Conservation (phyloP, 2,113 vertebrate species). For the Hiodon tergisus region DNA sequence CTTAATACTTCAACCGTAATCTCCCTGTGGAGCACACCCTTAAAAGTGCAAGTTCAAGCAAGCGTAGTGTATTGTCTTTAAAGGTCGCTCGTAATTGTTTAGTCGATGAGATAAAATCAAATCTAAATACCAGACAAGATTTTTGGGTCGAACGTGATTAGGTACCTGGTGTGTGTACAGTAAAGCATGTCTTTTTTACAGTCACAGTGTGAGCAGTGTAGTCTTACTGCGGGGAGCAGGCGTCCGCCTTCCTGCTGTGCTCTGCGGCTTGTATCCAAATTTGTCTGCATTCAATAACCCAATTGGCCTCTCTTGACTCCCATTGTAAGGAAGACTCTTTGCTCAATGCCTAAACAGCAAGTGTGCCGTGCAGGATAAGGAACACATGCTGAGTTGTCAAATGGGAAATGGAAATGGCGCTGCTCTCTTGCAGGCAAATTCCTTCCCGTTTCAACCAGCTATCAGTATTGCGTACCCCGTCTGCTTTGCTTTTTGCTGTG, state of each 20-base stretch:
- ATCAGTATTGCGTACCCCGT: conserved; percentile 47
- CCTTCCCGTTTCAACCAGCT: neutral
- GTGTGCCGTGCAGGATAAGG: too few species aligned
- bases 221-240: neutral
- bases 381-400: too few species aligned
- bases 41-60: neutral
- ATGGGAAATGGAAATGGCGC: neutral
- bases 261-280: neutral
- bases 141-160: neutral
- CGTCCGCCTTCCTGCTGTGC: neutral
- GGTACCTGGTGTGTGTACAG: neutral
- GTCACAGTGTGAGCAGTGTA: neutral
- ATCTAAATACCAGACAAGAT: too few species aligned
- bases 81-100: neutral
- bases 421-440: neutral
- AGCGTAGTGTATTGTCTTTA: neutral
- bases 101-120: neutral
- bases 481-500: conserved; percentile 43
- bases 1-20: neutral
- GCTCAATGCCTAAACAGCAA: too few species aligned
- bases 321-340: too few species aligned
- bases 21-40: neutral
- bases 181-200: neutral
- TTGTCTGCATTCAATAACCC: too few species aligned
- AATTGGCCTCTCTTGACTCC: too few species aligned